Conservation (phyloP, 2,888 invertebrate species). For the Bugula neritina region DNA sequence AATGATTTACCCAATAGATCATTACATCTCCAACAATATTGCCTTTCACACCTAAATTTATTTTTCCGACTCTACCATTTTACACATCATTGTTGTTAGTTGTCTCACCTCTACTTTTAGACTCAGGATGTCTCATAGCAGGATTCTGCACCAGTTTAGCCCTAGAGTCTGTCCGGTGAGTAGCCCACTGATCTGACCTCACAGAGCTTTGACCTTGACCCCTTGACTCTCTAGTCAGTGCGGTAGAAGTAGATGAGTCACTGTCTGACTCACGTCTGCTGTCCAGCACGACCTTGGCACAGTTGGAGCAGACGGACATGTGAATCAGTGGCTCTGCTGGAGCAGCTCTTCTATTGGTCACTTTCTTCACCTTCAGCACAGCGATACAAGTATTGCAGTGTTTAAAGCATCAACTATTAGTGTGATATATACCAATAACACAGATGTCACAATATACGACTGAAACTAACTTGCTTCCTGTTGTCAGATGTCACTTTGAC, state of each 20-base stretch:
- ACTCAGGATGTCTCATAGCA: background rate
- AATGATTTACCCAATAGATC: too few species aligned
- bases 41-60: too few species aligned
- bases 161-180: conserved; percentile 12
- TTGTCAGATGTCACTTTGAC: background rate
- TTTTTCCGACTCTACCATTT: too few species aligned
- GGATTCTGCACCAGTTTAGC: background rate
- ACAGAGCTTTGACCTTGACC: background rate
- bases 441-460: too few species aligned
- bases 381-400: too few species aligned
- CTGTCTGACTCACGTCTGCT: background rate
- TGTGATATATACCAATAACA: too few species aligned
- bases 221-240: background rate
- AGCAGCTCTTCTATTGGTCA: background rate
- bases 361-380: background rate
- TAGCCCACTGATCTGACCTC: conserved; percentile 21
- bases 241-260: background rate
- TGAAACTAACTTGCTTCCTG: background rate
- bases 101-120: background rate
- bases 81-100: too few species aligned
- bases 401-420: too few species aligned
- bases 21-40: too few species aligned
- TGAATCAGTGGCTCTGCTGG: background rate
- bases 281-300: conserved; percentile 7
- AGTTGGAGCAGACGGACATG: background rate